phyloP scores from a whole-genome alignment of 1,140 invertebrate species.

The Tenebrio molitor region DNA sequence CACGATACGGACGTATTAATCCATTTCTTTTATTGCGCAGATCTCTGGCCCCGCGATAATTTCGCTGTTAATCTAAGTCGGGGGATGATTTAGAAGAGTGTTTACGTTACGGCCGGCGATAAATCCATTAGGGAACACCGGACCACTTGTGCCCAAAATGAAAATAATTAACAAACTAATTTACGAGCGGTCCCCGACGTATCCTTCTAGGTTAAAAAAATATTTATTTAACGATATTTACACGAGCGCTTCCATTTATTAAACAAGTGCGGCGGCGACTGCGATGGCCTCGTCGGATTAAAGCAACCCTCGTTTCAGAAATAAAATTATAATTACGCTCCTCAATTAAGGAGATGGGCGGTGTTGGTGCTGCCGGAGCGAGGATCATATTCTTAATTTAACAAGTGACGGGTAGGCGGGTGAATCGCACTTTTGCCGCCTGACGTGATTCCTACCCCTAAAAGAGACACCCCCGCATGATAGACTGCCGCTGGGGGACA shows the following conservation, averaged over 20 bases:
- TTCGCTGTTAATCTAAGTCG: slow-evolving; percentile 2
- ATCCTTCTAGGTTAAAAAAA: too few relatives aligned
- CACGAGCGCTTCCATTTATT: too few relatives aligned
- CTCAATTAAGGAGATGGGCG: slow-evolving; percentile 41
- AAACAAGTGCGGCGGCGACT: too few relatives aligned
- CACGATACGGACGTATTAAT: slow-evolving; percentile 34
- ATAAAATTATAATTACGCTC: slow-evolving; percentile 25
- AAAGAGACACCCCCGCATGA: slow-evolving; percentile 52
- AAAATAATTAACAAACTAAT: too few relatives aligned
- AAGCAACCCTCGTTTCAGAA: not conserved
- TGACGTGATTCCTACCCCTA: slow-evolving; percentile 58
- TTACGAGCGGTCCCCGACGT: not conserved
- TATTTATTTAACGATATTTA: too few relatives aligned
- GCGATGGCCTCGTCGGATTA: too few relatives aligned
- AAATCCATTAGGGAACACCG: slow-evolving; percentile 2
- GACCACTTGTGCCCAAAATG: too few relatives aligned
- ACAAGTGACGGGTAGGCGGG: slow-evolving; percentile 61
- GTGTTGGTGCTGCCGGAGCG: not conserved
- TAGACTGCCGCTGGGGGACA: slow-evolving; percentile 60
- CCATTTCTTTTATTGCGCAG: slow-evolving; percentile 28
- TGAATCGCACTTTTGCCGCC: slow-evolving; percentile 61
- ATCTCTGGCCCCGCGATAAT: not conserved
- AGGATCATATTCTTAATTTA: slow-evolving; percentile 65
- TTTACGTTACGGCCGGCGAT: not conserved
- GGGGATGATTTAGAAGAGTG: slow-evolving; percentile 20